Evolutionary conservation across 2,113 vertebrate genomes (phyloP), one percentile per base, ranked within the genome.

Genomic region (Condylura cristata): DNA sequence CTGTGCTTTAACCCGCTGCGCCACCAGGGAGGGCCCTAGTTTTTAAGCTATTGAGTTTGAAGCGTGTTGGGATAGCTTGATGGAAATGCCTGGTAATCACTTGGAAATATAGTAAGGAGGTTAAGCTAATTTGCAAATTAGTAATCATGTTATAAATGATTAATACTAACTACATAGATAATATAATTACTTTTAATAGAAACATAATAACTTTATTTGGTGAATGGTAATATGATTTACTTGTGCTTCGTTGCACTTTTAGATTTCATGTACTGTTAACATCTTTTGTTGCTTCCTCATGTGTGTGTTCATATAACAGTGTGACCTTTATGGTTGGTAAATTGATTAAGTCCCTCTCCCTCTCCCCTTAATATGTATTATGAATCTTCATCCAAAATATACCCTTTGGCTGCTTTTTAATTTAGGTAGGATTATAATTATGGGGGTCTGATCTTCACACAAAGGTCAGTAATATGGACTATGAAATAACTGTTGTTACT

Each of bases 331-430:
- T 72, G 78, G 53, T 85, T 63, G 44, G 60, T 26, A 91, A 72
- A 75, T 51, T 70, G 26, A 63, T 60, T 82, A 58, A 89, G 32
- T n/a, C 48, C 60, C 32, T 61, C n/a, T 13, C 46, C 70, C 68
- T 34, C 18, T 30, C 32, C 17, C 79, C n/a, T 39, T 68, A 17
- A 48, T 32, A 30, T 76, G 39, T 79, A 53, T 89, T 66, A 37
- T 90, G 48, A 95, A 28, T 90, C 86, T 92, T 81, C 61, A 92
- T 46, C 61, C 34, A 86, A 89, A 80, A 84, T 53, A 80, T 28
- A 46, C 10, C 37, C 37, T 75, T 65, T 70, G 41, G 14, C 74
- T 71, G 84, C 20, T 70, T 76, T 46, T 95, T 51, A 75, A 32
- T 60, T 60, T 85, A 58, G 63, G 24, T 41, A 76, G 56, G 46